A percentile compares a stretch with the other conserved stretches of the same genome.
phyloP scores from a whole-genome alignment of 1,140 invertebrate species.

The Tenebrio molitor region DNA sequence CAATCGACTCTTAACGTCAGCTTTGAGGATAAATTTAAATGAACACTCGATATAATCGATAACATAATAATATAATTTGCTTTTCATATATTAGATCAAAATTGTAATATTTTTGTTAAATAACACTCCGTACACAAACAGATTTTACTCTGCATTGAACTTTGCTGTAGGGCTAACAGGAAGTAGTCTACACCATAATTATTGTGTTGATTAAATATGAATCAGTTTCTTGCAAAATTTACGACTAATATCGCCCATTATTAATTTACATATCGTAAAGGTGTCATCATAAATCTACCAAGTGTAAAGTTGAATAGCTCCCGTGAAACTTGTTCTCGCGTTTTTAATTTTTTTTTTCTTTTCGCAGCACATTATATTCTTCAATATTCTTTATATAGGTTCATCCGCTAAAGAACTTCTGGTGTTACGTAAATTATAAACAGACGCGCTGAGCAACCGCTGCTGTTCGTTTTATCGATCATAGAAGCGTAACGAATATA shows the following conservation, averaged over 20 bases:
- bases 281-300: slow-evolving; percentile 37
- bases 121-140: no score
- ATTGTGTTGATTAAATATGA: no score
- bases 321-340: slow-evolving; percentile 3
- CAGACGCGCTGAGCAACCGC: background rate
- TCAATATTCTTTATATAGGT: slow-evolving; percentile 24
- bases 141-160: no score
- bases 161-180: no score
- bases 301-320: slow-evolving; percentile 26
- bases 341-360: slow-evolving; percentile 35
- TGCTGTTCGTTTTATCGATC: slow-evolving; percentile 6
- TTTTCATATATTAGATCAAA: no score
- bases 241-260: slow-evolving; percentile 36
- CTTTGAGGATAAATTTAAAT: no score
- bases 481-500: slow-evolving; percentile 3
- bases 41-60: no score
- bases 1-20: no score
- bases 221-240: slow-evolving; percentile 33
- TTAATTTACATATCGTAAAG: slow-evolving; percentile 47
- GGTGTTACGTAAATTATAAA: slow-evolving; percentile 43
- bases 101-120: no score
- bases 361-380: slow-evolving; percentile 32
- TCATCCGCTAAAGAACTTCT: slow-evolving; percentile 37
- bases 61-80: no score
- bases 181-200: no score